Percentiles rank a stretch among this genome's conserved stretches.
Conservation (phyloP, 2,888 invertebrate genomes). For the Eucera pruinosa region DNA sequence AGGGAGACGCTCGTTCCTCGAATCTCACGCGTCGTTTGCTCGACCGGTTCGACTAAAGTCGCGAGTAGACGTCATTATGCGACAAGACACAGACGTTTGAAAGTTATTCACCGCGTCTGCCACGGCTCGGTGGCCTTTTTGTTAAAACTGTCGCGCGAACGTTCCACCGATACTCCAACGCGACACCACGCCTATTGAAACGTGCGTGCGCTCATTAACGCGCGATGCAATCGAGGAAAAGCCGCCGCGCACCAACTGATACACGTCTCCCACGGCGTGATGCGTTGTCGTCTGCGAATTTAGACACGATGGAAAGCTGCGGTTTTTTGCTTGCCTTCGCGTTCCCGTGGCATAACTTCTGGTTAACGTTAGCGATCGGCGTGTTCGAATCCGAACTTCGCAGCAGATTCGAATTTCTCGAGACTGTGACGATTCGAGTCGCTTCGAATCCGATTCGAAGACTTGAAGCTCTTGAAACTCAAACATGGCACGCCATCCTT, state of each 20-base stretch:
- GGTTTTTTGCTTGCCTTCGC: too few relatives aligned
- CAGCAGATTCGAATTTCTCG: too few relatives aligned
- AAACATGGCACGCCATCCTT: too few relatives aligned
- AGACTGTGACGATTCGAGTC: too few relatives aligned
- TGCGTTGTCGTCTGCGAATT: background rate
- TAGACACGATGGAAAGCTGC: background rate
- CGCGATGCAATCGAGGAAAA: constrained; percentile 35
- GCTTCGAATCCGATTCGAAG: too few relatives aligned
- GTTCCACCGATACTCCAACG: constrained; percentile 32
- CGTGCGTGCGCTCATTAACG: constrained; percentile 57
- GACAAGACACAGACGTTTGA: constrained; percentile 29
- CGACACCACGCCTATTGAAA: constrained; percentile 30
- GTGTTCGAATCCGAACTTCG: too few relatives aligned
- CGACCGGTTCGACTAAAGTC: constrained; percentile 32
- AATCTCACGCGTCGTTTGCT: constrained; percentile 30
- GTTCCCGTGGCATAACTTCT: too few relatives aligned
- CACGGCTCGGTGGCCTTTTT: constrained; percentile 24
- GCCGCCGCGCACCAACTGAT: background rate
- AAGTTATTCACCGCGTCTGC: constrained; percentile 31
- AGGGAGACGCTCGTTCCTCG: constrained; percentile 10
- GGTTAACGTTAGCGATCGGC: too few relatives aligned
- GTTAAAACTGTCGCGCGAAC: constrained; percentile 22
- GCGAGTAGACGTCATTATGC: constrained; percentile 51
- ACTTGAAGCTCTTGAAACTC: too few relatives aligned
- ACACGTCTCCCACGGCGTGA: background rate